These are phyloP conservation scores for Cephus pulcher DNA, from an alignment of 2,888 invertebrate genomes.

Conservation along the genomic window DNA sequence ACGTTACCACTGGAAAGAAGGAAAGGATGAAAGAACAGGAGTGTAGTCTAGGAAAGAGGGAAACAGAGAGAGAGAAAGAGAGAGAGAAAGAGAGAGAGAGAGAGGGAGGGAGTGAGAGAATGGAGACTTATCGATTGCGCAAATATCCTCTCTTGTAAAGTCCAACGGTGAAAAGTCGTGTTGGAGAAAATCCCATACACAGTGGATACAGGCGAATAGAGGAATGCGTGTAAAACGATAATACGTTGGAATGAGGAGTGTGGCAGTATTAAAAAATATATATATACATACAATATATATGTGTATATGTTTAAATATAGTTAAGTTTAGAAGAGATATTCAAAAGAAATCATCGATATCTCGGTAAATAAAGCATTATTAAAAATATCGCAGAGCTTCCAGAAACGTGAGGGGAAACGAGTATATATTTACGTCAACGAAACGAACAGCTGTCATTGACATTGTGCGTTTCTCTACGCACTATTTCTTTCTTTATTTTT, in stretches of 20 bases:
- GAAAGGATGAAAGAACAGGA: conserved; percentile 21
- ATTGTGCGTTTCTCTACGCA: conserved; percentile 44
- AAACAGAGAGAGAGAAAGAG: background rate
- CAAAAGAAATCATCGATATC: background rate
- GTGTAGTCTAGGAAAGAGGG: conserved; percentile 12
- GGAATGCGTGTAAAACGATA: background rate
- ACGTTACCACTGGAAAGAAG: background rate
- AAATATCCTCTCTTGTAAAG: conserved; percentile 9
- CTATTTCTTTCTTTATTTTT: conserved; percentile 28
- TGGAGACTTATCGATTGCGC: conserved; percentile 16
- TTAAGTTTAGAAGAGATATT: background rate
- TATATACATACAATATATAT: background rate
- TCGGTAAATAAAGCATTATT: background rate
- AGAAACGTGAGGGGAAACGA: background rate
- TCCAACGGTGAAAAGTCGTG: background rate
- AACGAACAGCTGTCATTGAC: conserved; percentile 61
- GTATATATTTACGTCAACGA: conserved; percentile 13
- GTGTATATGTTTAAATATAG: background rate
- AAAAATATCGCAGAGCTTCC: background rate
- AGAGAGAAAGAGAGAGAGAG: no score
- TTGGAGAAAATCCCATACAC: background rate
- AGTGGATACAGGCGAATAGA: background rate
- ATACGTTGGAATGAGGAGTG: background rate
- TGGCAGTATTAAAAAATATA: background rate
- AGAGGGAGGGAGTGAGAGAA: conserved; percentile 1